Evolutionary conservation across 2,113 vertebrate species (phyloP).

Genomic region (Sarotherodon lohbergeri): DNA sequence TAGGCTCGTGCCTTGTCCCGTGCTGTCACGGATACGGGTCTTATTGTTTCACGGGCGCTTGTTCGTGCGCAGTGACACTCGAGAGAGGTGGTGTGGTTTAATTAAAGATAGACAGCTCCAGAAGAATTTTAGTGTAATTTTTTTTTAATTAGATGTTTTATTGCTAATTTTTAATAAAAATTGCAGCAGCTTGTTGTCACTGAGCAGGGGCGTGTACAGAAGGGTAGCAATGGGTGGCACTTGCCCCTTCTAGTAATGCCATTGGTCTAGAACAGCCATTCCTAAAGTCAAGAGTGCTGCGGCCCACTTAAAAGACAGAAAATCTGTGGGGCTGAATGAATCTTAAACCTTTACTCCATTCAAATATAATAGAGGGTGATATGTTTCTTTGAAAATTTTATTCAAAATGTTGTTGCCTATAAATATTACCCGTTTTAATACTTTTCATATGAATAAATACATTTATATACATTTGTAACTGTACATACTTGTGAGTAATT

Average conservation of each 20-base stretch:
- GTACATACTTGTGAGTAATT: background rate
- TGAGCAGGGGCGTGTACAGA: background rate
- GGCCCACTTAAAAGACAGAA: background rate
- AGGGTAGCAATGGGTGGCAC: background rate
- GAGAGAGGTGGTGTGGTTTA: background rate
- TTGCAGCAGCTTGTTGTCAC: background rate
- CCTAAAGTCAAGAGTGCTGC: background rate
- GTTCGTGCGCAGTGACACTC: background rate
- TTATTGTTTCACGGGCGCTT: conserved; percentile 28
- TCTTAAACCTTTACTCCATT: background rate
- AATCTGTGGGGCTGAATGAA: background rate
- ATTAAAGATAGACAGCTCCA: background rate
- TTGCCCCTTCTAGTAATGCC: background rate
- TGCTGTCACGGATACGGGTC: background rate
- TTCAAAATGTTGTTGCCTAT: background rate
- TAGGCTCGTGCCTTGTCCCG: background rate
- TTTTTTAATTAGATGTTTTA: background rate
- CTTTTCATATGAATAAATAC: background rate
- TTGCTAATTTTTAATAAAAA: background rate
- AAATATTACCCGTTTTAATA: background rate
- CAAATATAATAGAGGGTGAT: background rate
- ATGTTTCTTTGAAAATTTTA: background rate
- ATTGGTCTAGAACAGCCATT: background rate
- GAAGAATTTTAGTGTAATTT: background rate
- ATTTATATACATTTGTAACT: background rate